Conservation (phyloP, 2,797 vertebrate species). For the Tokudaia muenninki region DNA sequence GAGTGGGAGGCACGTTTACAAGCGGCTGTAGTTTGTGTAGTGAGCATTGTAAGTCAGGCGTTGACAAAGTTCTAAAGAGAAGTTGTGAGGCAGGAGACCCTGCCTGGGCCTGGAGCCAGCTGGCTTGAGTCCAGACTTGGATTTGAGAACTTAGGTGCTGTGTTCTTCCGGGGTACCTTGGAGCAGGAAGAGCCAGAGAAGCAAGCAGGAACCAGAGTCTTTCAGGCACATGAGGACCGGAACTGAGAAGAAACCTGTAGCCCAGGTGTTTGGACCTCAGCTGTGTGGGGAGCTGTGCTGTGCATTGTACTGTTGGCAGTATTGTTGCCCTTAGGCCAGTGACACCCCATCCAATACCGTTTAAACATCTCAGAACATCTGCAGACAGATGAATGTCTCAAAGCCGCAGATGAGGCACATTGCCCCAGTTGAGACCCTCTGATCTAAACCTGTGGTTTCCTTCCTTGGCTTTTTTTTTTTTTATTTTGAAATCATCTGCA, state of each 20-base stretch:
- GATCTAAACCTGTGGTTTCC: background rate
- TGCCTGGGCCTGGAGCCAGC: background rate
- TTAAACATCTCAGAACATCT: background rate
- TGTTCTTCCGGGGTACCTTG: background rate
- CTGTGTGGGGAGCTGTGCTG: background rate
- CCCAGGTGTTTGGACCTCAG: background rate
- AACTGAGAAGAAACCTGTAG: background rate
- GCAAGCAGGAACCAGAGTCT: background rate
- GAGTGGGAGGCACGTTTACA: background rate
- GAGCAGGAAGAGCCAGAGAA: background rate
- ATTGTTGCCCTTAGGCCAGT: background rate
- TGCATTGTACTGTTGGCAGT: background rate
- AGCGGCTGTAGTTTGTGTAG: background rate
- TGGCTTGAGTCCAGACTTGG: background rate
- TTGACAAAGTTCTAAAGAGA: slow-evolving; percentile 11
- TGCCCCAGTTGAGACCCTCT: background rate
- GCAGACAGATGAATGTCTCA: background rate
- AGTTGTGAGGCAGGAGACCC: background rate
- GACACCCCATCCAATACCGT: background rate
- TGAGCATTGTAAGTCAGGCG: slow-evolving; percentile 9
- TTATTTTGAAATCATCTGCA: background rate
- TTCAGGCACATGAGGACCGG: background rate
- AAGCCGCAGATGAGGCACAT: too few species aligned
- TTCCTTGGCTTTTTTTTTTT: too few species aligned
- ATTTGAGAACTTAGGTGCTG: background rate